Evolutionary conservation across 2,888 invertebrate species (phyloP).

Genomic region (Muscina levida): DNA sequence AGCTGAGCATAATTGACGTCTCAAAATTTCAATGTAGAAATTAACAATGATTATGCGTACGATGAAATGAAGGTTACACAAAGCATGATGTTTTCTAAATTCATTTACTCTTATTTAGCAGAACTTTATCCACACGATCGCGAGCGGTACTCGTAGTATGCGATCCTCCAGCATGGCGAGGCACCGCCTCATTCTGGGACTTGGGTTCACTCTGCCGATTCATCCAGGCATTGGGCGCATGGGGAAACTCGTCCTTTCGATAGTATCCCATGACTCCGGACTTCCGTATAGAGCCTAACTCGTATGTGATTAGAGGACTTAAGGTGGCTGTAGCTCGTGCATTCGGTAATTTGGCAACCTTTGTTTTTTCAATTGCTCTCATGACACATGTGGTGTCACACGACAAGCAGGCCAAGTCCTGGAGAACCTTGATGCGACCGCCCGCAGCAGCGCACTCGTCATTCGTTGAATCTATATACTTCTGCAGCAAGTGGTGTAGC

Average conservation of each 20-base stretch:
- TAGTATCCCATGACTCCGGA: constrained; percentile 75
- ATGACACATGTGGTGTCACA: constrained; percentile 89
- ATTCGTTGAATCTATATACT: constrained; percentile 74
- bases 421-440: constrained; percentile 84
- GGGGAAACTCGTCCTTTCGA: constrained; percentile 75
- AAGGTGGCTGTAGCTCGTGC: constrained; percentile 83
- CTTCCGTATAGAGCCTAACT: constrained; percentile 82
- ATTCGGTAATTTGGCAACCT: constrained; percentile 81
- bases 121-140: constrained; percentile 82
- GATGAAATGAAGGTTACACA: no score
- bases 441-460: constrained; percentile 86
- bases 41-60: no score
- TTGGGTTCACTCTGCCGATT: constrained; percentile 67
- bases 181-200: constrained; percentile 72
- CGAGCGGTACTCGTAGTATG: constrained; percentile 87
- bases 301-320: constrained; percentile 87
- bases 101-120: constrained; percentile 65
- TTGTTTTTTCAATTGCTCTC: constrained; percentile 82
- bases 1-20: no score
- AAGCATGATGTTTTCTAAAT: no score
- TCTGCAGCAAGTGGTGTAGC: constrained; percentile 72
- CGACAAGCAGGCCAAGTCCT: constrained; percentile 88
- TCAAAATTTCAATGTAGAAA: no score
- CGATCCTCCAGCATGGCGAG: constrained; percentile 88
- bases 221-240: constrained; percentile 72